phyloP scores from a whole-genome alignment of 2,797 vertebrate species.

The Myotis findleyi region DNA sequence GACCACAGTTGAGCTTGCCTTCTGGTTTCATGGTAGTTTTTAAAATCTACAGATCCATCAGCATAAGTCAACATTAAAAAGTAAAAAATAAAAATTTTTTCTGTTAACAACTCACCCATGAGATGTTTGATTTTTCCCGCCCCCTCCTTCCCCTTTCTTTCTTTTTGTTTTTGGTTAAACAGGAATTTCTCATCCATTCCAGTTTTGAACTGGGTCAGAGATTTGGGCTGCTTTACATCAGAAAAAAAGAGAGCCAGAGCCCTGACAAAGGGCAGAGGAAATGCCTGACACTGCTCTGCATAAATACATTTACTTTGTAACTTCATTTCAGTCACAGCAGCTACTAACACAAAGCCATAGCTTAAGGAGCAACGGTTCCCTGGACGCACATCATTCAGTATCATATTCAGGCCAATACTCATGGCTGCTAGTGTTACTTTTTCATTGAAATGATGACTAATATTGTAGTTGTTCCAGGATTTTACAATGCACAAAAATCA shows the following conservation, averaged over 20 bases:
- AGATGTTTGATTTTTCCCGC: not conserved
- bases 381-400: slow-evolving; percentile 71
- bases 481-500: slow-evolving; percentile 65
- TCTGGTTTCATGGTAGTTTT: not conserved
- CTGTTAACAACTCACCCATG: slow-evolving; percentile 48
- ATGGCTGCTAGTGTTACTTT: slow-evolving; percentile 59
- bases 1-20: not conserved
- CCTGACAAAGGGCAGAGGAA: slow-evolving; percentile 46
- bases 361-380: slow-evolving; percentile 48
- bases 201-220: slow-evolving; percentile 71
- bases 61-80: slow-evolving; percentile 52
- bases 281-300: slow-evolving; percentile 29
- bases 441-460: slow-evolving; percentile 68
- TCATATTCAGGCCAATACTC: slow-evolving; percentile 47
- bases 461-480: slow-evolving; percentile 65
- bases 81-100: not conserved
- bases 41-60: slow-evolving; percentile 29
- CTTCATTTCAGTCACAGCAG: slow-evolving; percentile 70
- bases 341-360: slow-evolving; percentile 63
- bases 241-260: slow-evolving; percentile 50
- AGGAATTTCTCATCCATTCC: slow-evolving; percentile 51
- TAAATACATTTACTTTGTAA: slow-evolving; percentile 19
- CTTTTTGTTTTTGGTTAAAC: slow-evolving; percentile 35
- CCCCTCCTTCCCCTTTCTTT: not conserved
- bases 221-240: slow-evolving; percentile 62